phyloP scores from a whole-genome alignment of 2,888 invertebrate species.

The Nezara viridula region DNA sequence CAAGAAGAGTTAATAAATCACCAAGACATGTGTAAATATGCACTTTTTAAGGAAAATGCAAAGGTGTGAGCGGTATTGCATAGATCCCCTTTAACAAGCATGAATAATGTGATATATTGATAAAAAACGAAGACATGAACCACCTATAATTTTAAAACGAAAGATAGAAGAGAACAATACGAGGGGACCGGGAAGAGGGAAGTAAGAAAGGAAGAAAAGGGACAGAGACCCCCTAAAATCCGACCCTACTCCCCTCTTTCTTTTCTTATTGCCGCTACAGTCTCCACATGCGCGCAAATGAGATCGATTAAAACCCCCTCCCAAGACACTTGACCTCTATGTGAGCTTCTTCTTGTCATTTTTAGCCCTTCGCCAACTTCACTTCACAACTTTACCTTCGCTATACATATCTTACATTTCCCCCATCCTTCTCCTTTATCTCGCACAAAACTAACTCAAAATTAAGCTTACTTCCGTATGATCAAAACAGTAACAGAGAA shows the following conservation, averaged over 20 bases:
- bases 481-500: background rate
- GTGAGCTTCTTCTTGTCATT: conserved; percentile 46
- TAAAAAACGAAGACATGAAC: too few species aligned
- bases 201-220: conserved; percentile 27
- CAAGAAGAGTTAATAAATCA: too few species aligned
- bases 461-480: background rate
- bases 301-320: conserved; percentile 76
- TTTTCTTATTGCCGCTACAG: conserved; percentile 69
- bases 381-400: background rate
- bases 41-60: too few species aligned
- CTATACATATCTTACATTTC: background rate
- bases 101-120: background rate
- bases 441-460: background rate
- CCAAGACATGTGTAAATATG: too few species aligned
- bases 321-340: conserved; percentile 54
- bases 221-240: conserved; percentile 47
- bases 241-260: conserved; percentile 53
- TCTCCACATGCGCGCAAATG: conserved; percentile 77
- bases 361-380: background rate
- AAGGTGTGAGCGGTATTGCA: too few species aligned
- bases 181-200: background rate
- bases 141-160: too few species aligned
- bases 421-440: background rate
- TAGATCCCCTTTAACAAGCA: background rate
- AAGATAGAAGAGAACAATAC: background rate